Percentiles rank a stretch among this genome's conserved stretches.
These are phyloP conservation scores for Thalpophila matura DNA, from an alignment of 2,888 invertebrate species.

Conservation along the genomic window DNA sequence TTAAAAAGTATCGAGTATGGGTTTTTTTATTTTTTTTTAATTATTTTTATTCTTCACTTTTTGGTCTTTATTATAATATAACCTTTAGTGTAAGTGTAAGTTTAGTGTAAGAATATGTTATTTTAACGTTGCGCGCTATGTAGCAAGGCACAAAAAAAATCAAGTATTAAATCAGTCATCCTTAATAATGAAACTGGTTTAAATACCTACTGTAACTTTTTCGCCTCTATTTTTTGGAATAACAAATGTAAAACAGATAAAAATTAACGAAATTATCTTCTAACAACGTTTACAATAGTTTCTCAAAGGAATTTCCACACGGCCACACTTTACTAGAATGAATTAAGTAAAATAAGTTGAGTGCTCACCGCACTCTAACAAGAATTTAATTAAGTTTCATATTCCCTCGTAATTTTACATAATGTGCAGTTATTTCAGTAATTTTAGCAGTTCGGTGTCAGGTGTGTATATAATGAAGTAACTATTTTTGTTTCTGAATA, in stretches of 20 bases:
- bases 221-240: neutral
- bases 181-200: too few relatives aligned
- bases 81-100: too few relatives aligned
- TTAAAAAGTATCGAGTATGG: neutral
- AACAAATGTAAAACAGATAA: conserved; percentile 2
- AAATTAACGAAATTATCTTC: conserved; percentile 3
- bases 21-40: neutral
- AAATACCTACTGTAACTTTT: neutral
- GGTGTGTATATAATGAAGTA: conserved; percentile 4
- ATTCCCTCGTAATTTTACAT: conserved; percentile 38
- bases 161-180: too few relatives aligned
- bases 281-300: conserved; percentile 6
- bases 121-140: too few relatives aligned
- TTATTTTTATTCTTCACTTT: too few relatives aligned
- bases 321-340: conserved; percentile 14
- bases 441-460: conserved; percentile 38
- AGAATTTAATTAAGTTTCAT: conserved; percentile 57
- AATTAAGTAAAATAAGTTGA: conserved; percentile 16
- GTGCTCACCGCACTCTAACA: conserved; percentile 21
- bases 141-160: too few relatives aligned
- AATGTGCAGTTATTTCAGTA: conserved; percentile 46
- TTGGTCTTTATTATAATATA: too few relatives aligned
- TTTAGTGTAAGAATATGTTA: too few relatives aligned
- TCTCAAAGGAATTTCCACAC: conserved; percentile 21
- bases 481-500: conserved; percentile 6